These are phyloP conservation scores for Puntigrus tetrazona DNA, from an alignment of 2,113 vertebrate genomes.

Conservation along the genomic window DNA sequence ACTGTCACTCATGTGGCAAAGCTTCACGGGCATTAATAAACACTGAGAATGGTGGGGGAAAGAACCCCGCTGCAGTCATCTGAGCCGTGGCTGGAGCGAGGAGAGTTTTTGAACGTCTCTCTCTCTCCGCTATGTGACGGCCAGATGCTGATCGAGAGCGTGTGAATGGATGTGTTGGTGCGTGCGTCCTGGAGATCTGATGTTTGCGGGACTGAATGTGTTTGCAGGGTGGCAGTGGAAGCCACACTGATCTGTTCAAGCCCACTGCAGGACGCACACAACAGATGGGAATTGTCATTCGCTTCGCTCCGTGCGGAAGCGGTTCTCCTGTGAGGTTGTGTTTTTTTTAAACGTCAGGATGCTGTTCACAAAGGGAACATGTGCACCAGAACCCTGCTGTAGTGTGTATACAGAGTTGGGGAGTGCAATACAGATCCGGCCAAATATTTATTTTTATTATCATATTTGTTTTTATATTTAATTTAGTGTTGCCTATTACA, in stretches of 20 bases:
- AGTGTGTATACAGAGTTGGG: background rate
- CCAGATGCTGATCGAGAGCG: background rate
- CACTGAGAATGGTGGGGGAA: conserved; percentile 31
- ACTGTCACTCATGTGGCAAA: conserved; percentile 59
- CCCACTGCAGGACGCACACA: conserved; percentile 22
- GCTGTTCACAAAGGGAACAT: background rate
- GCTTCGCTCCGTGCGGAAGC: conserved; percentile 13
- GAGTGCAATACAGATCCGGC: background rate
- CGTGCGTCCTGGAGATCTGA: background rate
- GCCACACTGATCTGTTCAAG: background rate
- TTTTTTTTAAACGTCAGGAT: background rate
- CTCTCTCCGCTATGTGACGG: background rate
- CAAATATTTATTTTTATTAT: background rate
- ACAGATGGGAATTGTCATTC: conserved; percentile 58
- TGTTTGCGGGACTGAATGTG: conserved; percentile 8
- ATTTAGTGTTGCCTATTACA: background rate
- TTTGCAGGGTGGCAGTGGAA: background rate
- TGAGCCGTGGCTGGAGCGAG: conserved; percentile 19
- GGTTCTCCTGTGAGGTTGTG: background rate
- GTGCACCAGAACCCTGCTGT: background rate
- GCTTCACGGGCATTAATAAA: conserved; percentile 52
- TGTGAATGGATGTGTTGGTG: background rate
- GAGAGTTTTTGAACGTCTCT: conserved; percentile 4
- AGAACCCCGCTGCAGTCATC: background rate
- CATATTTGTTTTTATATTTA: background rate